Percentiles rank a stretch among this genome's conserved stretches.
Conservation (phyloP, 37 sponge, comb jelly and placozoan genomes). For the Theonella swinhoei region DNA sequence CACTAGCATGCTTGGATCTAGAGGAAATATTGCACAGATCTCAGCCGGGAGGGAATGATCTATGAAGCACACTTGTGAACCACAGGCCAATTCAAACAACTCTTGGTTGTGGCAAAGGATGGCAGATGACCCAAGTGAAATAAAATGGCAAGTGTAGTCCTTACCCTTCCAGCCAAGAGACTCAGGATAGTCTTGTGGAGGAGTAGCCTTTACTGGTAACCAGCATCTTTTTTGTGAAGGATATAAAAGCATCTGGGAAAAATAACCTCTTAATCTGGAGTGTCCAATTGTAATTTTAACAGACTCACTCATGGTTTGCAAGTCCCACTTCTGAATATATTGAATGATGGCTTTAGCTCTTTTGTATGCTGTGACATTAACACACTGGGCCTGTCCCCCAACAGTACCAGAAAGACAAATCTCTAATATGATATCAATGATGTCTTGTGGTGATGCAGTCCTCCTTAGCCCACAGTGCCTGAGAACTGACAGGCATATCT, state of each 20-base stretch:
- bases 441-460: conserved; percentile 26
- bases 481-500: background rate
- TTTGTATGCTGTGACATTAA: background rate
- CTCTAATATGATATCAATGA: conserved; percentile 26
- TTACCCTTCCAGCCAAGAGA: conserved; percentile 48
- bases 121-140: background rate
- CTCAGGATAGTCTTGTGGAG: conserved; percentile 36
- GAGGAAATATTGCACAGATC: background rate
- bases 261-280: no score
- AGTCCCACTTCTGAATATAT: conserved; percentile 1
- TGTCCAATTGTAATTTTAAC: background rate
- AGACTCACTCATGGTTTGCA: background rate
- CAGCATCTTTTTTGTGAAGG: conserved; percentile 13
- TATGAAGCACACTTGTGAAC: conserved; percentile 51
- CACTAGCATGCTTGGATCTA: background rate
- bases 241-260: background rate
- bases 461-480: conserved; percentile 21
- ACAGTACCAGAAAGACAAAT: background rate
- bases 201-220: conserved; percentile 38
- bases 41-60: background rate
- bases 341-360: conserved; percentile 44
- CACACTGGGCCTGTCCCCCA: background rate
- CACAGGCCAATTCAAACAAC: background rate
- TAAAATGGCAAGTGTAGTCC: conserved; percentile 24
- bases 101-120: background rate